Evolutionary conservation across 2,797 vertebrate genomes (phyloP), one percentile per base, ranked within the genome.

Genomic region (Xenopus petersii): DNA sequence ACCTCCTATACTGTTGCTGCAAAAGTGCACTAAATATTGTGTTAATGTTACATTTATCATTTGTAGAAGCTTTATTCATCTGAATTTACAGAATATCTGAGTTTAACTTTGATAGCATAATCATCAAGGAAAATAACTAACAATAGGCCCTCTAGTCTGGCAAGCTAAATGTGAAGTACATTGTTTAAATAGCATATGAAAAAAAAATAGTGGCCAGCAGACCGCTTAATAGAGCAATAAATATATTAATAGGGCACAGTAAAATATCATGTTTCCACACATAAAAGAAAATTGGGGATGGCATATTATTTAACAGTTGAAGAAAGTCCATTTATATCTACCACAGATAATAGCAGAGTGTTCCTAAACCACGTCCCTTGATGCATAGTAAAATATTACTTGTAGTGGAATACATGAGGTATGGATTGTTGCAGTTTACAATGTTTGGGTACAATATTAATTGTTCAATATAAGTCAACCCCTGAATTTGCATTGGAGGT

Each of bases 161-260:
- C 55, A 56, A 16, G n/a, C 55, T 4, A 8, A 16, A 60, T 24
- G 10, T 24, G 12, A 26, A 60, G 17, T 26, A 26, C 58, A 26
- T 60, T 60, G 55, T 58, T 9, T 58, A 58, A n/a, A 58, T 58
- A 21, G n/a, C 58, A 24, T 60, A 60, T 12, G 24, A 60, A 60
- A n/a, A 56, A 16, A 60, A 8, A 4, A 60, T 2, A 12, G 17
- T 24, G 21, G 17, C 24, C 58, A 60, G 58, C 12, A 60, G 58
- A 11, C 10, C 10, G 24, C 24, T 60, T 60, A 60, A 60, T 26
- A 24, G 58, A 60, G 17, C 58, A 26, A 60, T 60, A 60, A 26
- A 60, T 60, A 26, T 60, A 24, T 60, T 56, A 60, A 60, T 60
- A 26, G 24, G 24, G 58, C 21, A 24, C 10, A 0, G 21, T 60